Evolutionary conservation across 1,140 invertebrate genomes (phyloP), one percentile per base, ranked within the genome.

Genomic region (Diachasmimorpha longicaudata): DNA sequence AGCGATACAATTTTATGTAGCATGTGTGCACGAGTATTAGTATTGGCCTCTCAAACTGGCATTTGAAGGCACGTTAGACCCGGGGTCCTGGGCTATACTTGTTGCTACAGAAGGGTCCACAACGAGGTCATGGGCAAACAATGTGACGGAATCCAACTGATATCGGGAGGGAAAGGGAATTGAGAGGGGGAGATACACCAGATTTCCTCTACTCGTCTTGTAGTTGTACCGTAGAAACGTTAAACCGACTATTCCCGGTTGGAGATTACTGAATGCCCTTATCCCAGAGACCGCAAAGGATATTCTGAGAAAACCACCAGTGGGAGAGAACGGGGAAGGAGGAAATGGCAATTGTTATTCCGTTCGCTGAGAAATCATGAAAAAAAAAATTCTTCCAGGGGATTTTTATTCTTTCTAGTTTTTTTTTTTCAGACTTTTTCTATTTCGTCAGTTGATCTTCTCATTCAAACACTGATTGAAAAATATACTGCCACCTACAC

Each of bases 301-400:
- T 81, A 82, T 81, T 81, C 79, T 42, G 21, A 80, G 77, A 81
- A 74, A 81, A 79, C 78, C 79, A 72, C 78, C 72, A 42, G 25
- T 16, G 21, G 6, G 72, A 42, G 37, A 66, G 25, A 46, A 31
- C 19, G 39, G 73, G 70, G 74, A 81, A 75, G 52, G 82, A 70
- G 19, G 68, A 70, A 70, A 70, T 44, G 66, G 4, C 13, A 36
- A 42, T 42, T 42, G 19, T 70, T 16, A 46, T 42, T 44, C 19
- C 44, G 25, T 42, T 42, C 66, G n/a, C 10, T 70, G 68, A 37
- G 37, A 70, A 31, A 3, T 23, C 36, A 4, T 36, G n/a, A 68
- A 31, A 31, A 31, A 31, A 31, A 31, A 31, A 31, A 31, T 3
- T 31, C 6, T 31, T 31, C 31, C 6, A 6, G 4, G n/a, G 44